Evolutionary conservation across 2,888 invertebrate genomes (phyloP), one percentile per base, ranked within the genome.

Genomic region (Acrobasis consociella): DNA sequence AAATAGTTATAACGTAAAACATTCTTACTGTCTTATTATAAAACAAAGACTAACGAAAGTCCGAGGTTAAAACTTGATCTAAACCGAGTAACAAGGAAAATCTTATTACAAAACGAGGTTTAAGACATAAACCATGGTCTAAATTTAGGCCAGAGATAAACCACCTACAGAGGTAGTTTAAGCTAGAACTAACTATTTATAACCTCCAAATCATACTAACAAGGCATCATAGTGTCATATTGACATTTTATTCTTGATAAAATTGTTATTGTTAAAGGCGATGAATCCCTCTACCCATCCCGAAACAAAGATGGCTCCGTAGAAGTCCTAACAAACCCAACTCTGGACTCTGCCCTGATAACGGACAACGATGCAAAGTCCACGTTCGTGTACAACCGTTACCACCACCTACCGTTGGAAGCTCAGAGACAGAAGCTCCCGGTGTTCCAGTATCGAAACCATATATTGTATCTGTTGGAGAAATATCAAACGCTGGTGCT

Each of bases 401-500:
- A 97, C 83, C 94, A 96, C 65, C 96, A 97, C 49, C 91, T 98
- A 64, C 96, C 97, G 0, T 91, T 99, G 64, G 95, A 96, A 68
- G 94, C 96, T 59, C 98, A 99, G 85, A 92, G 98, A 46, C 96
- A 97, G 77, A 94, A 95, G 76, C 89, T 99, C 62, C 99, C 99
- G 0, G 97, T 99, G 67, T 97, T 96, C 79, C 96, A 96, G 82
- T 95, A 96, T 73, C 93, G 96, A 64, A 96, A 95, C 79, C 97
- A 99, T 74, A 97, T 99, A 60, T 90, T 99, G 60, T 99, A 98
- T 64, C 84, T 90, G 53, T 86, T 99, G 74, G 98, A 99, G 85
- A 96, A 96, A 69, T 96, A 96, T 87, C 98, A 99, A 85, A 97
- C 97, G 0, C 89, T 99, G 55, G 95, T 99, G 60, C 89, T 97